Evolutionary conservation across 2,113 vertebrate species (phyloP).

Genomic region (Scolopax mira): DNA sequence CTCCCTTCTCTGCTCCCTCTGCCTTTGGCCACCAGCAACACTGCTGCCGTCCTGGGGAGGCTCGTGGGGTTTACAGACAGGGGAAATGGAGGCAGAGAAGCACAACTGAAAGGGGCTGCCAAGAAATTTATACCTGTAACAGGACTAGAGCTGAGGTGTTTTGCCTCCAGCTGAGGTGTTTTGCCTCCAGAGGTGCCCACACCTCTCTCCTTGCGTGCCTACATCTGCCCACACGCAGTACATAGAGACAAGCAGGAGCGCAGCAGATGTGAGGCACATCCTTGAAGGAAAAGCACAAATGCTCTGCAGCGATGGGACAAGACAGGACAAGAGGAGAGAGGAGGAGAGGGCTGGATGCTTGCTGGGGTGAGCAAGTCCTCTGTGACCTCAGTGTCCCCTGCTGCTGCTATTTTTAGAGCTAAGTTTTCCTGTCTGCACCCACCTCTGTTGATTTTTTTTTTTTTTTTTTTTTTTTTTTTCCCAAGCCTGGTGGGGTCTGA

Average conservation of each 20-base stretch:
- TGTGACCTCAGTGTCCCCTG: neutral
- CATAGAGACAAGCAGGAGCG: neutral
- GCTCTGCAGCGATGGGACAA: neutral
- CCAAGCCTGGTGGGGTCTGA: neutral
- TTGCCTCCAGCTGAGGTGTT: neutral
- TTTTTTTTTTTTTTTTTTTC: neutral
- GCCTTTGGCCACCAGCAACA: neutral
- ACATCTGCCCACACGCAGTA: neutral
- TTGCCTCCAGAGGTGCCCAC: neutral
- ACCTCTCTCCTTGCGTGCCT: neutral
- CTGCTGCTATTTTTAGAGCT: neutral
- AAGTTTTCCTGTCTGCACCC: neutral
- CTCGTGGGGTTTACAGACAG: fast-evolving
- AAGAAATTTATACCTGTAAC: neutral
- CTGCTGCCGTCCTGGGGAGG: neutral
- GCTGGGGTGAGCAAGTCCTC: neutral
- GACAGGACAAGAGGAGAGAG: neutral
- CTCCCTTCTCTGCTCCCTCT: neutral
- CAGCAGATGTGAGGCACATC: neutral
- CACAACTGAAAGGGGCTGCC: neutral
- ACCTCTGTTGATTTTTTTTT: neutral
- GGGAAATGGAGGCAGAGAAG: neutral
- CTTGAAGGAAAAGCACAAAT: neutral
- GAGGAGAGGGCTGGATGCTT: neutral
- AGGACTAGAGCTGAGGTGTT: neutral